Evolutionary conservation across 2,797 vertebrate species (phyloP).

Genomic region (Phrynocephalus forsythii): DNA sequence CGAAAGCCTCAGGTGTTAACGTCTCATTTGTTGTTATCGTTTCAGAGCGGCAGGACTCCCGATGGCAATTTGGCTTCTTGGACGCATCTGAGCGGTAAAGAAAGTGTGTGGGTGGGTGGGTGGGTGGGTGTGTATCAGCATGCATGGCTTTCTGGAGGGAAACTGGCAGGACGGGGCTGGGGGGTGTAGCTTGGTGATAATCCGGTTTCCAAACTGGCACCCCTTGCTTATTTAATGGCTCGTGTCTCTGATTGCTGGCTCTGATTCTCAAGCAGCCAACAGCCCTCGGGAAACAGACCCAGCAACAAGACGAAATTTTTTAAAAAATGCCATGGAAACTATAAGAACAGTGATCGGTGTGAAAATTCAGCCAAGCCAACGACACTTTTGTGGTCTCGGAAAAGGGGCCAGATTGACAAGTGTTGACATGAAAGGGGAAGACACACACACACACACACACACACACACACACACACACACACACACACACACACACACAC

Average conservation of each 20-base stretch:
- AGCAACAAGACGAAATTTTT: not conserved
- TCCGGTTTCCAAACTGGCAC: not conserved
- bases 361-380: too few species aligned
- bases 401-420: too few species aligned
- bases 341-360: not conserved
- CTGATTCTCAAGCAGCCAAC: not conserved
- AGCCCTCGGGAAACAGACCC: not conserved
- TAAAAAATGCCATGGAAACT: too few species aligned
- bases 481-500: too few species aligned
- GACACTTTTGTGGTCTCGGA: too few species aligned
- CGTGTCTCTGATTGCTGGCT: not conserved
- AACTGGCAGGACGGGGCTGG: not conserved
- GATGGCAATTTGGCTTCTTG: conserved; percentile 24
- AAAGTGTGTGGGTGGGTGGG: not conserved
- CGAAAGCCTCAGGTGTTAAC: fast-evolving
- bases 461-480: too few species aligned
- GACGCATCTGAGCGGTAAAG: not conserved
- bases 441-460: too few species aligned
- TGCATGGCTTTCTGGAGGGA: not conserved
- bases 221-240: not conserved
- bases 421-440: too few species aligned
- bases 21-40: not conserved
- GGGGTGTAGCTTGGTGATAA: not conserved
- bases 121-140: fast-evolving
- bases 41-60: conserved; percentile 64